These are phyloP conservation scores for Rhagophthalmus giganteus DNA, from an alignment of 2,888 invertebrate genomes.

Conservation along the genomic window DNA sequence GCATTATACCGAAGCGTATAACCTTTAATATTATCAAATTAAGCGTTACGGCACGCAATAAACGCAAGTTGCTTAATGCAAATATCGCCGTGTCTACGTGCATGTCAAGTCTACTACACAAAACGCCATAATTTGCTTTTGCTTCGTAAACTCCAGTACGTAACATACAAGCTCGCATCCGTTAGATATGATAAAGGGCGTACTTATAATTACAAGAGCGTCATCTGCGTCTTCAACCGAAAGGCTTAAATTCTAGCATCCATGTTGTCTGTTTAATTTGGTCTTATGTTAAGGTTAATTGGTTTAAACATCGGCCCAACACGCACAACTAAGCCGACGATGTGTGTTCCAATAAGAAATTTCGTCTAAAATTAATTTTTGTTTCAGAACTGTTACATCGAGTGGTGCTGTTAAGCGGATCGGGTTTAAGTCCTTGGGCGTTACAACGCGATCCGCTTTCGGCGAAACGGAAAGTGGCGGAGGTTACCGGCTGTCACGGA, in stretches of 20 bases:
- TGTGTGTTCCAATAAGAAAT: too few species aligned
- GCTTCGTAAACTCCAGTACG: constrained; percentile 11
- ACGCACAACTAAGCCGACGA: too few species aligned
- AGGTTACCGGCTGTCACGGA: constrained; percentile 82
- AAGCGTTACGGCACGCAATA: constrained; percentile 8
- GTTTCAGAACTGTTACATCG: constrained; percentile 83
- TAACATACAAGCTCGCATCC: constrained; percentile 12
- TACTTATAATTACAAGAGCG: constrained; percentile 15
- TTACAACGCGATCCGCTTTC: constrained; percentile 81
- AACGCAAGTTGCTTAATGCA: constrained; percentile 9
- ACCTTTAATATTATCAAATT: constrained; percentile 6
- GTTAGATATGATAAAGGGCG: constrained; percentile 7
- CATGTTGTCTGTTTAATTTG: constrained; percentile 2
- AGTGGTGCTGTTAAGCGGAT: constrained; percentile 86
- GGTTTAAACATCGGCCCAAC: too few species aligned
- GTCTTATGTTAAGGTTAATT: too few species aligned
- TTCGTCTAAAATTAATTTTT: too few species aligned
- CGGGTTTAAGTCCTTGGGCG: constrained; percentile 90
- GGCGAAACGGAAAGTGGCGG: constrained; percentile 79
- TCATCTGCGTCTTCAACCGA: constrained; percentile 14
- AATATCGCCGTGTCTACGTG: constrained; percentile 6
- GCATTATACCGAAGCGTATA: constrained; percentile 2
- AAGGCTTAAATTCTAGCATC: constrained; percentile 7
- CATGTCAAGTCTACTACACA: constrained; percentile 8
- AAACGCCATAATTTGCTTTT: constrained; percentile 15